Base-by-base conservation (phyloP, 2,113 vertebrate species). In the Columbina picui region DNA sequence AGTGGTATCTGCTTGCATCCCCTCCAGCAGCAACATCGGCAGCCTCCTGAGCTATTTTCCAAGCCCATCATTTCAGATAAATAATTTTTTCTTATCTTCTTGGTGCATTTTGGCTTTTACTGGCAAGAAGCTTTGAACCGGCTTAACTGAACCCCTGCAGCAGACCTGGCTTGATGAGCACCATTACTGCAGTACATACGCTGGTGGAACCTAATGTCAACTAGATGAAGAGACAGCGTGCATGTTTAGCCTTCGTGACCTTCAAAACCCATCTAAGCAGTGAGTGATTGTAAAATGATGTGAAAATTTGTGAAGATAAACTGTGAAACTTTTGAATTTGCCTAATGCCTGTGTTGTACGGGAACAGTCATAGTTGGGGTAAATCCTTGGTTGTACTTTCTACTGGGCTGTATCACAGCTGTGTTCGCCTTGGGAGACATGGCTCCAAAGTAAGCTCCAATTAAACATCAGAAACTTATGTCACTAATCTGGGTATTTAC, bases 401-500 rank as follows among this genome's bases (percentile, higher is more conserved):
- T 63, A 43, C 17, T 18, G 45, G 45, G 64, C 81, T 69, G 21
- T 14, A 34, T 21, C 86, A 83, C 84, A 95, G 91, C 93, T 96
- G 87, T 3, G 1, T 68, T 71, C 67, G 20, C 43, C 68, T 68
- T 41, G 59, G 78, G 90, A 93, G 87, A 57, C 49, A 8, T 10
- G 22, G 67, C 87, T 95, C 64, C 74, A 39, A 63, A 39, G 82
- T 41, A 75, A 94, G 83, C 49, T 23, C 74, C 92, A 77, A 87
- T 64, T 90, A 90, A 87, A 55, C 49, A 89, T 73, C 49, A 43
- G 57, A 76, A 71, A 63, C 67, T 29, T 27, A 65, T 20, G 68
- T 74, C 61, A 69, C 80, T 71, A 49, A 91, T 69, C 88, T 52
- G 87, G 71, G 92, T 93, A 92, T 95, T 95, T 93, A 90, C 25